Conservation (phyloP, 2,797 vertebrate genomes). For the Lemur catta region DNA sequence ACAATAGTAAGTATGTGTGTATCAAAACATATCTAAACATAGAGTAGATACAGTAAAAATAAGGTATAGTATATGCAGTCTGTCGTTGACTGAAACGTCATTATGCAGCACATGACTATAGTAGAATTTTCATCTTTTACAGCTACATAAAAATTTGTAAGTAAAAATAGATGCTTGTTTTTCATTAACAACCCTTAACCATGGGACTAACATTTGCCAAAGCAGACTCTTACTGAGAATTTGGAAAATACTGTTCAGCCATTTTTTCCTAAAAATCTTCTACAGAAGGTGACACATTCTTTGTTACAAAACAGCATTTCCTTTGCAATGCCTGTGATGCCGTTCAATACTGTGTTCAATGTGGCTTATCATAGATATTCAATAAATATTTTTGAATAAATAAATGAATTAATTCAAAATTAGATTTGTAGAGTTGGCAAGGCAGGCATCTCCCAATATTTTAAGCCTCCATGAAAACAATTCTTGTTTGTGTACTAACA, state of each 20-base stretch:
- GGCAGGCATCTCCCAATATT: background rate
- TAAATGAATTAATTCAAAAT: conserved; percentile 22
- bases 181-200: conserved; percentile 7
- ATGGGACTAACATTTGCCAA: conserved; percentile 10
- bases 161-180: background rate
- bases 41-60: background rate
- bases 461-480: conserved; percentile 9
- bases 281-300: background rate
- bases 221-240: conserved; percentile 34
- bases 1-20: background rate
- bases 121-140: background rate
- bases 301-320: conserved; percentile 38
- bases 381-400: conserved; percentile 19
- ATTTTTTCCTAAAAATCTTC: conserved; percentile 47
- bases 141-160: conserved; percentile 31
- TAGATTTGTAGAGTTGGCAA: background rate
- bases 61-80: background rate
- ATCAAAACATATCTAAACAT: background rate
- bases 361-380: background rate
- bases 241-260: background rate
- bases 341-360: background rate
- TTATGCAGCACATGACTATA: background rate
- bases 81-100: background rate
- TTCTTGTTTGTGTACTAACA: conserved; percentile 1
- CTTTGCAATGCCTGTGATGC: background rate